phyloP scores from a whole-genome alignment of 2,113 vertebrate species.

The Carettochelys insculpta region DNA sequence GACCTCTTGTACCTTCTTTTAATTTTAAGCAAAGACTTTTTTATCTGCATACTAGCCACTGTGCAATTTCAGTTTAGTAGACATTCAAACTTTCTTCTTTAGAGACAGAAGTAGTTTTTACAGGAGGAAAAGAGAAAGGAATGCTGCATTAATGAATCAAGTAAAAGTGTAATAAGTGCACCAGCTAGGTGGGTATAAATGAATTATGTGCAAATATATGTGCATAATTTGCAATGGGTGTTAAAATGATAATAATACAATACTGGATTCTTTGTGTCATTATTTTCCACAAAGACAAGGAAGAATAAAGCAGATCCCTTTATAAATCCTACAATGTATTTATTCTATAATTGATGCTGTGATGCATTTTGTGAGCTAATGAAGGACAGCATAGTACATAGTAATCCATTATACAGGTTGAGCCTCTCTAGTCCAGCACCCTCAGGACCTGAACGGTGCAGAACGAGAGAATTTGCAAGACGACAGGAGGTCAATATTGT shows the following conservation, averaged over 20 bases:
- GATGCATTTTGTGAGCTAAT: constrained; percentile 65
- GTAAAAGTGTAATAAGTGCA: constrained; percentile 12
- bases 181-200: constrained; percentile 23
- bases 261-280: constrained; percentile 5
- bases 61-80: constrained; percentile 40
- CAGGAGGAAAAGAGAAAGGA: constrained; percentile 16
- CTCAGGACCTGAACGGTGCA: too few relatives aligned
- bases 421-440: too few relatives aligned
- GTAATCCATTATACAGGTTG: constrained; percentile 64
- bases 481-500: too few relatives aligned
- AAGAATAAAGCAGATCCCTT: constrained; percentile 42
- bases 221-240: constrained; percentile 54
- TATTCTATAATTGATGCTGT: constrained; percentile 52
- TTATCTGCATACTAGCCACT: not conserved
- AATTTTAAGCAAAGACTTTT: accelerated
- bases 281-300: constrained; percentile 46
- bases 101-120: constrained; percentile 6
- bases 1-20: not conserved
- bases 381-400: constrained; percentile 55
- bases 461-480: too few relatives aligned
- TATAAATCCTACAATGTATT: constrained; percentile 56
- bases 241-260: constrained; percentile 44
- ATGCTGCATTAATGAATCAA: constrained; percentile 57
- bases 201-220: constrained; percentile 9
- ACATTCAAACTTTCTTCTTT: constrained; percentile 43